Base-by-base conservation (phyloP, 2,797 vertebrate species). In the Molossus alvarezi region DNA sequence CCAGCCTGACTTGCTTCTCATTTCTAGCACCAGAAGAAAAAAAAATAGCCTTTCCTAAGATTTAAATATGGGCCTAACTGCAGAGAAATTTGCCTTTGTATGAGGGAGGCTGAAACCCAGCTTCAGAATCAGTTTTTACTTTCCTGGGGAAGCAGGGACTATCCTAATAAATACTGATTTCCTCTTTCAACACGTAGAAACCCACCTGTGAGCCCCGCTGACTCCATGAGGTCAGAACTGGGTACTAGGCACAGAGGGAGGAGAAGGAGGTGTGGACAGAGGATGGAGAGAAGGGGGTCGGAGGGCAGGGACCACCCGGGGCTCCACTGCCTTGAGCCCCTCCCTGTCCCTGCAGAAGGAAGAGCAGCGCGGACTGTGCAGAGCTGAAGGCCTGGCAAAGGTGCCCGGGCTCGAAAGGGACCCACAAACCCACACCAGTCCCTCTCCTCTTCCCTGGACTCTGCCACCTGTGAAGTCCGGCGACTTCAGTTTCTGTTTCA, bases 211-310 rank as follows among this genome's bases (percentile, higher is more conserved):
- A 97, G 97, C 97, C 97, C 96, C 96, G 96, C 82, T 98, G 95
- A 95, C 76, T 97, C 96, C 79, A 97, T 97, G 97, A 97, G 37
- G 83, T 96, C 94, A 98, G 97, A 98, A 97, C 97, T 97, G 79
- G 85, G 65, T 60, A 97, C 96, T 83, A 91, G 95, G 95, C 27
- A 80, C 75, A 60, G 76, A 81, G 3, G 91, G 97, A 96, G 90
- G 73, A 1, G 69, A 67, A 69, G 51, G n/a, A 95, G 83, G 69
- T 58, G 33, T 17, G 0, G 92, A 89, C 87, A 75, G 21, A 45
- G 45, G 55, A 41, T 12, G 73, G n/a, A 18, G 51, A 67, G 45
- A 80, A 27, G 1, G 14, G 14, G 33, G 1, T 0, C 2, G 27
- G 33, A 79, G 29, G 37, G 21, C 83, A 71, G 45, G 76, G 33